Evolutionary conservation across 2,113 vertebrate genomes (phyloP), one percentile per base, ranked within the genome.

Genomic region (Tursiops truncatus): DNA sequence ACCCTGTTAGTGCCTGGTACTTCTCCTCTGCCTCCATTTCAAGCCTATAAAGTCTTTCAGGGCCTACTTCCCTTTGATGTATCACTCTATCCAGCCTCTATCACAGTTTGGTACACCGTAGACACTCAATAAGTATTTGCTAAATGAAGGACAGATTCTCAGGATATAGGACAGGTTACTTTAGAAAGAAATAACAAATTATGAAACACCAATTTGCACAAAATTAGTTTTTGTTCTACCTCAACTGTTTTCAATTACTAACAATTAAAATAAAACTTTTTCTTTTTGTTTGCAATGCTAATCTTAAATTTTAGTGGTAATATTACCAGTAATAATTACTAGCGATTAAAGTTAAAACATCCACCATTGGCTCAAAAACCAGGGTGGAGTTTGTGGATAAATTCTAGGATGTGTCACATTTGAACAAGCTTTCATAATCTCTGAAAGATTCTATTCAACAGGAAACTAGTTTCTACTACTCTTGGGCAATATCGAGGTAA

Each of bases 401-500:
- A 97, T 36, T 81, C 44, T 58, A 94, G 41, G 87, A 70, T n/a
- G 56, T n/a, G 50, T 77, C 33, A 77, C 9, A 76, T 81, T 62
- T 95, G 41, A 96, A 94, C 36, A 60, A 94, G 79, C n/a, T 92
- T 92, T 93, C 21, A 8, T 62, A 77, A 77, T 77, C 76, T 94
- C 67, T 86, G 47, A 88, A 92, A 21, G 76, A 84, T 47, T 93
- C 47, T 68, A 93, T 28, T 89, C 62, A 85, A 93, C 60, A 93
- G 76, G 65, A 97, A 96, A 94, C 84, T 87, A 95, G 3, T 94
- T 96, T 95, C 85, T 86, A 83, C 85, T 86, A 83, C 33, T 90
- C 36, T 60, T 60, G 36, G 56, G 31, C 63, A 93, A 50, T 58
- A 58, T 97, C 28, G 36, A 77, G 25, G 21, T 74, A 89, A 92